These are phyloP conservation scores for Psittacus erithacus DNA, from an alignment of 2,113 vertebrate species.

Conservation along the genomic window DNA sequence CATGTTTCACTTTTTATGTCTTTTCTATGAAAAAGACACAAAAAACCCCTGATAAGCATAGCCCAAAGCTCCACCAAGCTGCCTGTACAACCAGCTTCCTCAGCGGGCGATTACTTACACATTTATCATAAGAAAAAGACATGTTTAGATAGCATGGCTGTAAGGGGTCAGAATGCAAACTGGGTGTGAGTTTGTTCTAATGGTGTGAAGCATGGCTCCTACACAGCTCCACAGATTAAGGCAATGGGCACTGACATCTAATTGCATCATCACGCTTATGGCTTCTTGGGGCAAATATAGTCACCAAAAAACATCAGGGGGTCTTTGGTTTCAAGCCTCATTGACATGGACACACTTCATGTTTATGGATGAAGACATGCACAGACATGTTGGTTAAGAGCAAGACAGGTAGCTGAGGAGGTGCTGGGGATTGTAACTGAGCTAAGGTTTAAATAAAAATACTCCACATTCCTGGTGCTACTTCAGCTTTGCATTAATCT, in stretches of 20 bases:
- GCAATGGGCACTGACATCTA: neutral
- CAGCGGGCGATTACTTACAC: neutral
- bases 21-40: conserved; percentile 34
- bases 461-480: neutral
- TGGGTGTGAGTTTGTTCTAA: neutral
- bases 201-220: neutral
- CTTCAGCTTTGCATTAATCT: neutral
- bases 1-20: conserved; percentile 65
- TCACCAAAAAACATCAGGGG: neutral
- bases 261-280: neutral
- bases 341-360: neutral
- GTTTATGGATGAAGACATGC: neutral
- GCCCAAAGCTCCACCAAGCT: neutral
- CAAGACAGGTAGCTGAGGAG: neutral
- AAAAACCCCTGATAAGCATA: neutral
- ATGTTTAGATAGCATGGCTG: neutral
- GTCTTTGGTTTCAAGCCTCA: neutral
- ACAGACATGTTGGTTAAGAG: neutral
- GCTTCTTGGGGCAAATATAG: neutral
- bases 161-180: conserved; percentile 9
- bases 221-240: neutral
- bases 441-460: neutral
- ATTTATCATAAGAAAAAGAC: neutral
- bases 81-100: neutral
- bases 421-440: neutral